Evolutionary conservation across 2,888 invertebrate species (phyloP).

Genomic region (Urechis unicinctus): DNA sequence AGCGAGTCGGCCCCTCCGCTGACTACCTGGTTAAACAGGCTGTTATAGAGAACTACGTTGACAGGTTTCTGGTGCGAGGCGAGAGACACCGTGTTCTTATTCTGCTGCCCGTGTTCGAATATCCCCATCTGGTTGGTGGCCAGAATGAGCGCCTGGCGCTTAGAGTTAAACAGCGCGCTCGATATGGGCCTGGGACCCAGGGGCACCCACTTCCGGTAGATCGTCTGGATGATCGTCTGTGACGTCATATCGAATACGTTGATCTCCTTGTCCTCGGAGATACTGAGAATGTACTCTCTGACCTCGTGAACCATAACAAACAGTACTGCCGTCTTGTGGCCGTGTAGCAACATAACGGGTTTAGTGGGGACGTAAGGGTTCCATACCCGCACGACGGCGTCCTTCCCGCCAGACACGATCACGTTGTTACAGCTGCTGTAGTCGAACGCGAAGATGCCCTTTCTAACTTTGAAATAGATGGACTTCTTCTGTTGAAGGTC

Average conservation of each 20-base stretch:
- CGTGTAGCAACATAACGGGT: conserved; percentile 60
- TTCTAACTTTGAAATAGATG: conserved; percentile 56
- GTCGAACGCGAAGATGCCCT: conserved; percentile 50
- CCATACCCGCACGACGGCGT: conserved; percentile 71
- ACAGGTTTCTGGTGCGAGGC: conserved; percentile 9
- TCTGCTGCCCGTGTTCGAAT: conserved; percentile 11
- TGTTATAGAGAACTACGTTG: conserved; percentile 9
- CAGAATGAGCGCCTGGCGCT: conserved; percentile 11
- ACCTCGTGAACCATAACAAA: conserved; percentile 63
- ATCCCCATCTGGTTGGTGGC: conserved; percentile 13
- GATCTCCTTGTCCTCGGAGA: conserved; percentile 66
- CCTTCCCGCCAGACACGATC: conserved; percentile 58
- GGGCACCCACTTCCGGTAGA: conserved; percentile 9
- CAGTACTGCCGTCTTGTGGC: conserved; percentile 60
- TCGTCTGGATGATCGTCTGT: conserved; percentile 63
- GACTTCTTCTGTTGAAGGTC: conserved; percentile 57
- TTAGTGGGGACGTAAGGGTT: conserved; percentile 69
- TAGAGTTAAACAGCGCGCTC: conserved; percentile 8
- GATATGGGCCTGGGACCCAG: conserved; percentile 9
- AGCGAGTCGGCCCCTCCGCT: conserved; percentile 73
- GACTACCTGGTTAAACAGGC: conserved; percentile 56
- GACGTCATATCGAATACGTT: conserved; percentile 69
- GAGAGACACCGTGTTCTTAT: not conserved
- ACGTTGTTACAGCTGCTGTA: conserved; percentile 34
- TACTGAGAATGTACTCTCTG: conserved; percentile 62